These are phyloP conservation scores for Flexamia atlantica DNA, from an alignment of 2,888 invertebrate species.

Conservation along the genomic window DNA sequence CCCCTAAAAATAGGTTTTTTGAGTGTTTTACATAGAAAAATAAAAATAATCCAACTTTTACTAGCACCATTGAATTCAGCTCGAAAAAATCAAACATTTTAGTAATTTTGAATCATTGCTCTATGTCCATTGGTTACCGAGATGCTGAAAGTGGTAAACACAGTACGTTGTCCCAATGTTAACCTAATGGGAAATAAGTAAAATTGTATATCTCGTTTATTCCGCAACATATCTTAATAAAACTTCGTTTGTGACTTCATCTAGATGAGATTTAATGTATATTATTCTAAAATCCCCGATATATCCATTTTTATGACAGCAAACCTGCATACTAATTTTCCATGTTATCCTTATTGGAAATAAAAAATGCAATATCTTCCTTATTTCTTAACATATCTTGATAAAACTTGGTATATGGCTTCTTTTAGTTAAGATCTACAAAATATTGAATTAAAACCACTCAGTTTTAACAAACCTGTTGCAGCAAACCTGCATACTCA, in stretches of 20 bases:
- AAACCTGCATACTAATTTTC: too few species aligned
- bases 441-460: not conserved
- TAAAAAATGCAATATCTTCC: too few species aligned
- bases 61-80: not conserved
- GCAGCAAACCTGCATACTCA: not conserved
- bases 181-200: too few species aligned
- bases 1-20: not conserved
- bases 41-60: not conserved
- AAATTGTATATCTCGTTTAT: too few species aligned
- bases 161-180: too few species aligned
- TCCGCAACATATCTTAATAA: too few species aligned
- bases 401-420: not conserved
- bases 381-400: too few species aligned
- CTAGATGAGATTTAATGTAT: too few species aligned
- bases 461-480: not conserved
- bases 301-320: too few species aligned
- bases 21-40: not conserved
- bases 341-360: too few species aligned
- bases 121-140: not conserved
- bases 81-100: not conserved
- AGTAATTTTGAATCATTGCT: not conserved
- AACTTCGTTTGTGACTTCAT: too few species aligned
- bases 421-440: not conserved
- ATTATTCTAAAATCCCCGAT: too few species aligned
- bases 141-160: not conserved